Conservation (phyloP, 2,888 invertebrate genomes). For the Oithona nana region DNA sequence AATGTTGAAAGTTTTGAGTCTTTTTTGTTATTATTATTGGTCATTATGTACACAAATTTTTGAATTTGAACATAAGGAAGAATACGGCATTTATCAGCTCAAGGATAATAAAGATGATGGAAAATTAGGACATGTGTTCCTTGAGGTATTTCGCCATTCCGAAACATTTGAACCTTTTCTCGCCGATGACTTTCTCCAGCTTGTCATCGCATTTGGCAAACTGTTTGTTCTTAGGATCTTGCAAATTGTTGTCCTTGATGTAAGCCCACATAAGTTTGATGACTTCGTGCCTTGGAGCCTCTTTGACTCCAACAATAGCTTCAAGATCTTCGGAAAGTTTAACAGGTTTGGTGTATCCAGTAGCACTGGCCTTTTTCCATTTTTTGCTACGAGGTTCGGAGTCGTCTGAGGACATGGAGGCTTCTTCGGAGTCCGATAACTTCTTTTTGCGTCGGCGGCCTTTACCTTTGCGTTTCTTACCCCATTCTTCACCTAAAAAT, state of each 20-base stretch:
- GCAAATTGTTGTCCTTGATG: conserved; percentile 64
- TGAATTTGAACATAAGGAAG: too few species aligned
- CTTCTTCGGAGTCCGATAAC: neutral
- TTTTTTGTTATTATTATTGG: too few species aligned
- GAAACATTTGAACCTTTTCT: conserved; percentile 78
- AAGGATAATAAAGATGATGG: too few species aligned
- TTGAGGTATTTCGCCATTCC: conserved; percentile 95
- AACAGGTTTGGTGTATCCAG: conserved; percentile 65
- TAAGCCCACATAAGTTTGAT: conserved; percentile 76
- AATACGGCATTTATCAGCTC: too few species aligned
- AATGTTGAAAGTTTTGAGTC: too few species aligned
- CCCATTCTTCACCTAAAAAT: conserved; percentile 9
- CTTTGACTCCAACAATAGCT: conserved; percentile 58
- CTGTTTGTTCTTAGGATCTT: conserved; percentile 84
- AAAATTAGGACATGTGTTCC: conserved; percentile 38
- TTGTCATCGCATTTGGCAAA: conserved; percentile 85
- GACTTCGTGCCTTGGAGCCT: conserved; percentile 70
- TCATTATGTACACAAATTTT: too few species aligned
- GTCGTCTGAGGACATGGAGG: neutral
- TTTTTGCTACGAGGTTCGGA: neutral
- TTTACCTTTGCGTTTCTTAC: neutral
- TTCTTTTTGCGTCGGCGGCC: neutral
- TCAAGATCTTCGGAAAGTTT: conserved; percentile 66
- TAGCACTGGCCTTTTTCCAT: conserved; percentile 22
- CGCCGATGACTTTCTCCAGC: conserved; percentile 49